Percentiles rank a stretch among this genome's conserved stretches.
Evolutionary conservation across 1,140 invertebrate genomes (phyloP).

Genomic region (Drepana arcuata): DNA sequence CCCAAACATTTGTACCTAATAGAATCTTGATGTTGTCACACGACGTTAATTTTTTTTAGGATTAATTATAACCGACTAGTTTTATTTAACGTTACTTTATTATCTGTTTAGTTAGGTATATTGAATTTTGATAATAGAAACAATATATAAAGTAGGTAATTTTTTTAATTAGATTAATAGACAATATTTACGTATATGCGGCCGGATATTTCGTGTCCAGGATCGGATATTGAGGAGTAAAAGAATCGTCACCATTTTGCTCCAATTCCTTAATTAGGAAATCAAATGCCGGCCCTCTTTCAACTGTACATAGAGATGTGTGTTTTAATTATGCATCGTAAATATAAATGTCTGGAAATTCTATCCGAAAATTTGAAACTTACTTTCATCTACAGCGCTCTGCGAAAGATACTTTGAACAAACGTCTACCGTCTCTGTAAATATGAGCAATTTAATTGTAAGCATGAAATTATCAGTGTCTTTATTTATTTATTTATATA

Average conservation of each 20-base stretch:
- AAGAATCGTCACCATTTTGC: slow-evolving; percentile 21
- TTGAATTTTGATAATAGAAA: background rate
- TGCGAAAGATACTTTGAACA: slow-evolving; percentile 49
- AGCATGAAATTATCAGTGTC: no score
- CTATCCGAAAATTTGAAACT: no score
- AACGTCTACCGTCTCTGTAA: slow-evolving; percentile 42
- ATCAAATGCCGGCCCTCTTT: slow-evolving; percentile 38
- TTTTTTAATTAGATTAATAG: background rate
- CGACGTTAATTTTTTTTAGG: no score
- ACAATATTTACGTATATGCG: slow-evolving; percentile 26
- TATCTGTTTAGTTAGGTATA: background rate
- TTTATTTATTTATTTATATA: no score
- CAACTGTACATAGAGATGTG: slow-evolving; percentile 23
- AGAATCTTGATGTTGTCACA: no score
- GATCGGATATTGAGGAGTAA: slow-evolving; percentile 22
- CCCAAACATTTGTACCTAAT: no score
- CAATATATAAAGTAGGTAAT: background rate
- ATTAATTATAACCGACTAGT: no score
- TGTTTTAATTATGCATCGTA: background rate
- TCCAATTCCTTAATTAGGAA: slow-evolving; percentile 24
- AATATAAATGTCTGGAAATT: no score
- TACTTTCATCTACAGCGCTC: slow-evolving; percentile 40
- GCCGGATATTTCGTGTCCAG: slow-evolving; percentile 25
- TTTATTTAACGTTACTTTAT: background rate
- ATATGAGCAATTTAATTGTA: slow-evolving; percentile 2